phyloP scores from a whole-genome alignment of 2,113 vertebrate genomes.

The Silurus asotus region DNA sequence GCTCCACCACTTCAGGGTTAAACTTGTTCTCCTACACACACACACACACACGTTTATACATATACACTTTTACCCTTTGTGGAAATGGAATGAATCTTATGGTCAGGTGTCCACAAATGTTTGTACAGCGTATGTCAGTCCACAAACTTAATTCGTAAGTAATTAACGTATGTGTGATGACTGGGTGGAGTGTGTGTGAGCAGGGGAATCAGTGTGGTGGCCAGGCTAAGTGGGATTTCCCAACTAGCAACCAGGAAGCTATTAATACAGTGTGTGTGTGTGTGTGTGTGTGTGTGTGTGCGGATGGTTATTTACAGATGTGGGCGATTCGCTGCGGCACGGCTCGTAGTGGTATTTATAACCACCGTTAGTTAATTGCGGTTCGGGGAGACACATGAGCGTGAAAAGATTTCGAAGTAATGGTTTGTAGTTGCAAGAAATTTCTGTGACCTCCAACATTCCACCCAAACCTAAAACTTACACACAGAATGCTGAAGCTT shows the following conservation, averaged over 20 bases:
- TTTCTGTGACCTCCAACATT: no score
- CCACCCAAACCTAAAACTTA: no score
- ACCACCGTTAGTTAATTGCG: slow-evolving; percentile 27
- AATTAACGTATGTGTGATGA: not conserved
- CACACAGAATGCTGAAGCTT: no score
- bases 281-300: not conserved
- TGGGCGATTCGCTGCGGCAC: not conserved
- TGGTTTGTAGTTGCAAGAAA: no score
- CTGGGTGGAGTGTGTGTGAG: not conserved
- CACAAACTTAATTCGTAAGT: no score
- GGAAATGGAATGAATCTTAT: no score
- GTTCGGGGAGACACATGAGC: not conserved
- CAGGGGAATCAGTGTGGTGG: not conserved
- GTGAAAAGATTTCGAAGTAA: not conserved
- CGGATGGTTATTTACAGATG: slow-evolving; percentile 45
- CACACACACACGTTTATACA: not conserved
- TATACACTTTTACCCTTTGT: not conserved
- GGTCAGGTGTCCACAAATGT: no score
- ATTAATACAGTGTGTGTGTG: slow-evolving; percentile 44
- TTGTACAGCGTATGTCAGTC: no score
- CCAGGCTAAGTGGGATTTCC: slow-evolving; percentile 25
- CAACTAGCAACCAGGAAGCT: slow-evolving; percentile 49
- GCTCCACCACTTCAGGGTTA: slow-evolving; percentile 87
- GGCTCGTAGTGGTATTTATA: slow-evolving; percentile 34
- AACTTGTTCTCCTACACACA: slow-evolving; percentile 82